Evolutionary conservation across 1,140 invertebrate genomes (phyloP).

Genomic region (Dendroctonus valens): DNA sequence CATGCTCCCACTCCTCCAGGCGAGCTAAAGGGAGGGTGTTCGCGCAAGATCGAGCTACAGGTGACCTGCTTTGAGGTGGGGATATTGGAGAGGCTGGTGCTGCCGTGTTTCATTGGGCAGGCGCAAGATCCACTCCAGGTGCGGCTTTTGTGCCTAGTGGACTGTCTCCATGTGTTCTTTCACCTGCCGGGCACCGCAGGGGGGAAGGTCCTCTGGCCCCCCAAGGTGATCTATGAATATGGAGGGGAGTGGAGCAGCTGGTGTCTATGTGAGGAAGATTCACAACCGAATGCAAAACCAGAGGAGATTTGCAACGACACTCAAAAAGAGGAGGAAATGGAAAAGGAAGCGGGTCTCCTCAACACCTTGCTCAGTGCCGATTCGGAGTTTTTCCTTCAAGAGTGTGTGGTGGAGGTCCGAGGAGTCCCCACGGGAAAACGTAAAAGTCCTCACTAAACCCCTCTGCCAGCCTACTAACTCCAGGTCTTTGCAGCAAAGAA

Average conservation of each 20-base stretch:
- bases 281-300: too few species aligned
- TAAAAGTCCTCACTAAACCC: constrained; percentile 4
- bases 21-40: constrained; percentile 11
- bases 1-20: background rate
- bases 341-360: background rate
- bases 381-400: constrained; percentile 32
- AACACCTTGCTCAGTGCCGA: constrained; percentile 7
- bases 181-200: constrained; percentile 33
- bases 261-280: constrained; percentile 19
- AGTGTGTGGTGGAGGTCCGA: constrained; percentile 31
- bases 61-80: constrained; percentile 36
- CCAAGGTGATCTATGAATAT: constrained; percentile 33
- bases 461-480: background rate
- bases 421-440: constrained; percentile 29
- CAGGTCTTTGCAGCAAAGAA: constrained; percentile 34
- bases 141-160: constrained; percentile 36
- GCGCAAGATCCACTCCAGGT: constrained; percentile 32
- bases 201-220: constrained; percentile 39
- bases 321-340: background rate
- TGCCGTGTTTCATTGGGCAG: constrained; percentile 41
- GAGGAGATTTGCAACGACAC: background rate
- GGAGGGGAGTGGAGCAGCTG: constrained; percentile 20
- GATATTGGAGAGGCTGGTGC: constrained; percentile 38
- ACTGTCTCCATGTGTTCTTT: constrained; percentile 37
- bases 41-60: constrained; percentile 28